Evolutionary conservation across 2,113 vertebrate genomes (phyloP), one percentile per base, ranked within the genome.

Genomic region (Jacana jacana): DNA sequence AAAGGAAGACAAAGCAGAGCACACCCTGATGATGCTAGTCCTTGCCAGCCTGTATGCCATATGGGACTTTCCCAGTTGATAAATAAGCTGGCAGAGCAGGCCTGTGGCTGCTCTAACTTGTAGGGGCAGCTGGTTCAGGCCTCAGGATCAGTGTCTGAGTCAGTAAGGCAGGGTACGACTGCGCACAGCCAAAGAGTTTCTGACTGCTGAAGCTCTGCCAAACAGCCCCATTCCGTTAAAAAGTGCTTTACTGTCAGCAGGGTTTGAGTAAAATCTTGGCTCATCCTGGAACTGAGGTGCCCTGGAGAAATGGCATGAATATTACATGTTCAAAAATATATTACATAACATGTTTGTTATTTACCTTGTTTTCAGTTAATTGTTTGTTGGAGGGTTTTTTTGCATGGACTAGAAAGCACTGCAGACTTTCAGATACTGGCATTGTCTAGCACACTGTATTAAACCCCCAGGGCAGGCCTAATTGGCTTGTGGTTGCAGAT

Each of bases 401-500:
- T 91, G 15, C 60, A 65, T 40, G 77, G 54, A n/a, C 89, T 89
- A 72, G 88, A 87, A 91, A 89, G 51, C 54, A 69, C 58, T 71
- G 28, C 58, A 77, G 81, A 30, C 48, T 87, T 80, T 72, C 39
- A 93, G 72, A 93, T 64, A 44, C 73, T 64, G 57, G 54, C 78
- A 73, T 75, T 84, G 81, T 77, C 91, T 81, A 54, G 49, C 64
- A 37, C 54, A 31, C 64, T 89, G 73, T 73, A 73, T 87, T 81
- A 93, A 93, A 76, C 11, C 88, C 64, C 75, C 69, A 91, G 82
- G 81, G 73, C 64, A 91, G 69, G 22, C 44, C 73, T 84, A 81
- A 85, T 84, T 93, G 91, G 86, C 86, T 71, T 91, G 81, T 92
- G 88, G 75, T 78, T 89, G 49, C 54, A 84, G 70, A 87, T 84